Base-by-base conservation (phyloP, 2,113 vertebrate species). In the Willisornis vidua region DNA sequence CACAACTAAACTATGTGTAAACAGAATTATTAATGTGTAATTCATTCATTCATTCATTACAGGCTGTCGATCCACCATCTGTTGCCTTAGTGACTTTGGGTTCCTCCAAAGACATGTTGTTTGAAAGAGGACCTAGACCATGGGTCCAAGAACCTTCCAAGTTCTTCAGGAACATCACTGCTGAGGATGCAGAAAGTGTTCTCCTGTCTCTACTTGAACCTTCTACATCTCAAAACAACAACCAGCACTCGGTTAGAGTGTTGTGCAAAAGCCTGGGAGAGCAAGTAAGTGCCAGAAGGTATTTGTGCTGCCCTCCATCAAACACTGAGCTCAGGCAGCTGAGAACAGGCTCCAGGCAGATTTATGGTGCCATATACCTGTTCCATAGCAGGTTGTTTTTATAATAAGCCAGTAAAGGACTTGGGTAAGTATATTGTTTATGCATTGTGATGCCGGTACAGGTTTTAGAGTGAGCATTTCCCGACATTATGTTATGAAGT, bases 91-190 rank as follows among this genome's bases (percentile, higher is more conserved):
- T 99, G 90, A 99, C 99, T 12, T 94, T 99, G 78, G 99, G 99
- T 57, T 99, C 99, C 41, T 99, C 99, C 3, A 99, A 99, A 97
- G 98, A 99, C 87, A 98, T 99, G 98, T 48, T 99, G 31, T 99
- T 99, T 82, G 99, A 99, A 88, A 99, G 99, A 12, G 99, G 99
- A 29, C 99, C 99, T 0, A 97, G 97, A 37, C 99, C 99, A 1
- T 99, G 99, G 99, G 98, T 99, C 35, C 98, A 99, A 14, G 99
- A 99, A 84, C 99, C 99, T 15, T 99, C 99, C 4, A 99, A 98
- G 91, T 99, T 99, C 98, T 99, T 99, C 96, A 98, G 98, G 88
- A 98, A 98, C 10, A 19, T 99, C 54, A 98, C 97, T 2, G 95
- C 98, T 2, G 98, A 99, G 92, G 97, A 99, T 67, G 61, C 92